Conservation (phyloP, 2,113 vertebrate genomes). For the Anolis sagrei region DNA sequence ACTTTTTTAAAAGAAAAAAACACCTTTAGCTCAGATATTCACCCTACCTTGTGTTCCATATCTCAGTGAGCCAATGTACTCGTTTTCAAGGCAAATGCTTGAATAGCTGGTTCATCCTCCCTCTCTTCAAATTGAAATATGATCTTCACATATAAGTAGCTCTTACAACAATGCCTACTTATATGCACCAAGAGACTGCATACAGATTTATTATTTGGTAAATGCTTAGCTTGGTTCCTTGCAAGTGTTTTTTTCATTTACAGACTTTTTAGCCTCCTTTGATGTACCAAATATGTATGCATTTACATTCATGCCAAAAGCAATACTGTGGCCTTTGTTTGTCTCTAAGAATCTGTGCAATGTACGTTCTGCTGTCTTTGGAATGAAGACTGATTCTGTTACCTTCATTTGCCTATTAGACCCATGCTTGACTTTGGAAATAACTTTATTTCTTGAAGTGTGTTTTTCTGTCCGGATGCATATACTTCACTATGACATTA, state of each 20-base stretch:
- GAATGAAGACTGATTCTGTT: slow-evolving; percentile 53
- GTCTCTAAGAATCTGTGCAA: slow-evolving; percentile 21
- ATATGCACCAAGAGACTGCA: background rate
- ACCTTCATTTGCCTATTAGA: slow-evolving; percentile 36
- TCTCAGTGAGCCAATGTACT: background rate
- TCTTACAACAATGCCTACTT: background rate
- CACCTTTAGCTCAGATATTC: background rate
- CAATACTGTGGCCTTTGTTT: slow-evolving; percentile 25
- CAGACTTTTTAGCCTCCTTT: slow-evolving; percentile 35
- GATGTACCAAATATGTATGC: background rate
- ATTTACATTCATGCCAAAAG: slow-evolving; percentile 19
- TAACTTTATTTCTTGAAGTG: slow-evolving; percentile 47
- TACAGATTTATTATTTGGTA: slow-evolving; percentile 50
- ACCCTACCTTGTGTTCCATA: background rate
- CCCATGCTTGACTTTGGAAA: slow-evolving; percentile 50
- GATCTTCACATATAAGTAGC: background rate
- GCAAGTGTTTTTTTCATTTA: slow-evolving; percentile 23
- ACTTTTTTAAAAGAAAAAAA: background rate
- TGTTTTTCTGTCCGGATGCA: slow-evolving; percentile 37
- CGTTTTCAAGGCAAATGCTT: background rate
- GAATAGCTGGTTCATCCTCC: background rate
- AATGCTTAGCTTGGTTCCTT: slow-evolving; percentile 10
- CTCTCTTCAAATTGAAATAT: background rate
- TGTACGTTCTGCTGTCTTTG: background rate
- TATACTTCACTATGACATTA: slow-evolving; percentile 40